phyloP scores from a whole-genome alignment of 2,797 vertebrate genomes.

The Paratrypauchen microcephalus region DNA sequence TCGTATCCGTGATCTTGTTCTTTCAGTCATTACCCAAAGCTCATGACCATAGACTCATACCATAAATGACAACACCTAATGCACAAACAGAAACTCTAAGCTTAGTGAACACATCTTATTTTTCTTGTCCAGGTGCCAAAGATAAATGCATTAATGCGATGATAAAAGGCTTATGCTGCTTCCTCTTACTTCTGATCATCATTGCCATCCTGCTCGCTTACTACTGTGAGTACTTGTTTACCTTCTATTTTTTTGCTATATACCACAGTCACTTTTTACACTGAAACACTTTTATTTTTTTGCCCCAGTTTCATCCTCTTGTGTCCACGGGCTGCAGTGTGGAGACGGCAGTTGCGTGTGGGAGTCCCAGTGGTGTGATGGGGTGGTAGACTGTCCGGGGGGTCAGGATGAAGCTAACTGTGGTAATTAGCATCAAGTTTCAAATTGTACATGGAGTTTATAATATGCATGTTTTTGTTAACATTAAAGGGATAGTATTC shows the following conservation, averaged over 20 bases:
- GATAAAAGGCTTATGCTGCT: slow-evolving; percentile 48
- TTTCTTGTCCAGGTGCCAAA: slow-evolving; percentile 36
- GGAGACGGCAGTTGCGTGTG: slow-evolving; percentile 72
- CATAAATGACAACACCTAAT: too few species aligned
- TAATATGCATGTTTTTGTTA: background rate
- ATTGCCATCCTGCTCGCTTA: slow-evolving; percentile 77
- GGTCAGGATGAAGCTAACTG: slow-evolving; percentile 85
- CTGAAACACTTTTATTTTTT: background rate
- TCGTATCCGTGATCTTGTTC: too few species aligned
- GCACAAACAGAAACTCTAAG: too few species aligned
- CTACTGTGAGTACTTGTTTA: slow-evolving; percentile 78
- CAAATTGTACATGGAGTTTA: background rate
- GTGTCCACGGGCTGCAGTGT: slow-evolving; percentile 73
- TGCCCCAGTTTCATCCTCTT: slow-evolving; percentile 66
- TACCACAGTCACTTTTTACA: background rate
- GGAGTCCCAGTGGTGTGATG: slow-evolving; percentile 83
- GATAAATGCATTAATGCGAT: slow-evolving; percentile 58
- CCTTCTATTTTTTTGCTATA: background rate
- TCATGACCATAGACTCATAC: too few species aligned
- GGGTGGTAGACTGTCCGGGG: slow-evolving; percentile 73
- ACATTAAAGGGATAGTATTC: background rate
- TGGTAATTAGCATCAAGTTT: slow-evolving; percentile 66
- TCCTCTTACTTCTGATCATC: slow-evolving; percentile 64
- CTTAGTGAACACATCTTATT: background rate
- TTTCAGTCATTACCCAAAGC: too few species aligned